Evolutionary conservation across 2,888 invertebrate species (phyloP).

Genomic region (Nasonia oneida): DNA sequence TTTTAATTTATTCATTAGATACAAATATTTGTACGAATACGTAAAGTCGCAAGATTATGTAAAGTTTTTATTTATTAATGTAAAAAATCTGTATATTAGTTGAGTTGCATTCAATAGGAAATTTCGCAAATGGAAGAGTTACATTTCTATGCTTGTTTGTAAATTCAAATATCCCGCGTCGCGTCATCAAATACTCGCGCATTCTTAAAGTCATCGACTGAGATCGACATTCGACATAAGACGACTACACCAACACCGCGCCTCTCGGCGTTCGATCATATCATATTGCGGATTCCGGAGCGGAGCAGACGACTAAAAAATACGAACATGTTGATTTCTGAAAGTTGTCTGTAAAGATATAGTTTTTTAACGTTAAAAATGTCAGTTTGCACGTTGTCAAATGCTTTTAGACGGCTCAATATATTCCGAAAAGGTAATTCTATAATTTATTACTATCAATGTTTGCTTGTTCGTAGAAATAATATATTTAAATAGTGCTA

Average conservation of each 20-base stretch:
- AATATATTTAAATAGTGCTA: neutral
- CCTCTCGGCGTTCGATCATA: no score
- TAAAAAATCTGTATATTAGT: no score
- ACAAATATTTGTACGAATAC: no score
- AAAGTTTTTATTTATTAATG: no score
- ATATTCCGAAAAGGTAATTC: conserved; percentile 62
- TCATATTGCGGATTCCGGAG: neutral
- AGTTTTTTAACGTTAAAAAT: conserved; percentile 35
- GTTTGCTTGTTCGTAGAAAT: neutral
- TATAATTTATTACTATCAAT: neutral
- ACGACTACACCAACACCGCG: no score
- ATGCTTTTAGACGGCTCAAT: conserved; percentile 61
- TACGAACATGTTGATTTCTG: conserved; percentile 26
- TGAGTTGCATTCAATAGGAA: no score
- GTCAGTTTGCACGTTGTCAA: conserved; percentile 47
- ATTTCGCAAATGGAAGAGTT: neutral
- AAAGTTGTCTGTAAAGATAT: neutral
- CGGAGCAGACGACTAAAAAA: conserved; percentile 39
- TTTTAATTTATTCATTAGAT: no score
- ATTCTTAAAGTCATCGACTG: no score
- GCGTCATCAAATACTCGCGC: no score
- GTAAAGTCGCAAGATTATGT: no score
- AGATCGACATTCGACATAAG: no score
- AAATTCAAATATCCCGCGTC: neutral
- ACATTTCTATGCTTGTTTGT: neutral